Evolutionary conservation across 2,113 vertebrate genomes (phyloP), one percentile per base, ranked within the genome.

Genomic region (Kryptolebias marmoratus): DNA sequence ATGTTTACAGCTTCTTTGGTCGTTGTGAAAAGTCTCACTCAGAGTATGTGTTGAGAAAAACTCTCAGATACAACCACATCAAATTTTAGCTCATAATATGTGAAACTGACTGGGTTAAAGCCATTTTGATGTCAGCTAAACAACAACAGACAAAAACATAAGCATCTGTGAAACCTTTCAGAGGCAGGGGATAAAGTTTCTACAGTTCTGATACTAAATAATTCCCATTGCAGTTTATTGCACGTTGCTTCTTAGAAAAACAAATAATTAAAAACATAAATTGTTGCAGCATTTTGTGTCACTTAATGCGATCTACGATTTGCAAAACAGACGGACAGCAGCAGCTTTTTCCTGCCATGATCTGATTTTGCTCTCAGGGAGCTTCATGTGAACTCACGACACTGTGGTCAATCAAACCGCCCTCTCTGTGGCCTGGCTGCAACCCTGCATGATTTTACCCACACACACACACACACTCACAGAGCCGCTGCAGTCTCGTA

Each of bases 371-470:
- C 27, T 67, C 47, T 52, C 56, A 69, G 42, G 49, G 50, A 49
- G 30, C 42, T 62, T 45, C 45, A 47, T 71, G 31, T 71, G 27
- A 48, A 65, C 73, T 88, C 88, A 87, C 60, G 75, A 72, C 73
- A 76, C 53, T 77, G 83, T 75, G 81, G 89, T 81, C 81, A 79
- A 55, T 80, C 68, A 74, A 81, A 85, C 85, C 69, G 3, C 59
- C 49, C 55, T 77, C 77, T 75, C 77, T 83, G 88, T 78, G 87
- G 90, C 74, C 84, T 88, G 87, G 88, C 87, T 83, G 57, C 42
- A 86, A 77, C 66, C 68, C 69, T 27, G 44, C 45, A 67, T 64
- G 71, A 63, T 68, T 87, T 83, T 53, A 72, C 66, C 14, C 68
- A 63, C 62, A 71, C 42, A 12, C 67, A 52, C 50, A 57, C 52